These are phyloP conservation scores for Dynastes tityus DNA, from an alignment of 2,888 invertebrate genomes.

Conservation along the genomic window DNA sequence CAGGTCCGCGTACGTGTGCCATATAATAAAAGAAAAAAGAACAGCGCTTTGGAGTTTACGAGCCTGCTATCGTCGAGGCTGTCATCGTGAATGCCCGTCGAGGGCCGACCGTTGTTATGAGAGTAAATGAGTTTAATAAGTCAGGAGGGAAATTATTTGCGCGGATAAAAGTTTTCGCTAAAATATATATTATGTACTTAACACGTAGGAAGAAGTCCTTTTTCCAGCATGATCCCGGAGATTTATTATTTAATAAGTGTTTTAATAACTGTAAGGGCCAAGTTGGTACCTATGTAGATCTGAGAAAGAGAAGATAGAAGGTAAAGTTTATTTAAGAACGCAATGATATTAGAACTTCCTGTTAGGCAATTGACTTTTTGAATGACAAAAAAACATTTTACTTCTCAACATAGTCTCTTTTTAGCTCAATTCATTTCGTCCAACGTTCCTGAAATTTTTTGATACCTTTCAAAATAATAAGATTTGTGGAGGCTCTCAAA, in stretches of 20 bases:
- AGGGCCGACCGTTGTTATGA: constrained; percentile 33
- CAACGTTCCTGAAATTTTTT: too few species aligned
- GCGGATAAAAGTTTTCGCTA: constrained; percentile 38
- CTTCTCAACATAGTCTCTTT: too few species aligned
- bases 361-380: too few species aligned
- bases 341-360: too few species aligned
- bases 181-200: constrained; percentile 45
- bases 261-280: constrained; percentile 41
- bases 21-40: constrained; percentile 3
- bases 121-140: constrained; percentile 52
- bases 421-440: too few species aligned
- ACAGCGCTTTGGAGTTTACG: constrained; percentile 44
- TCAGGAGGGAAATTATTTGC: constrained; percentile 49
- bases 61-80: constrained; percentile 12
- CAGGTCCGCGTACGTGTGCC: too few species aligned
- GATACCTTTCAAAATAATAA: too few species aligned
- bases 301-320: not conserved
- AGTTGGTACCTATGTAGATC: not conserved
- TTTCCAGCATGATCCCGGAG: constrained; percentile 16
- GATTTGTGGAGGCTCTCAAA: too few species aligned
- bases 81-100: constrained; percentile 21
- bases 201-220: constrained; percentile 33
- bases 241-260: constrained; percentile 50
- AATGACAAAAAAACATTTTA: too few species aligned
- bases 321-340: not conserved